Percentiles rank a stretch among this genome's conserved stretches.
Evolutionary conservation across 2,888 invertebrate genomes (phyloP).

Genomic region (Autographa gamma): DNA sequence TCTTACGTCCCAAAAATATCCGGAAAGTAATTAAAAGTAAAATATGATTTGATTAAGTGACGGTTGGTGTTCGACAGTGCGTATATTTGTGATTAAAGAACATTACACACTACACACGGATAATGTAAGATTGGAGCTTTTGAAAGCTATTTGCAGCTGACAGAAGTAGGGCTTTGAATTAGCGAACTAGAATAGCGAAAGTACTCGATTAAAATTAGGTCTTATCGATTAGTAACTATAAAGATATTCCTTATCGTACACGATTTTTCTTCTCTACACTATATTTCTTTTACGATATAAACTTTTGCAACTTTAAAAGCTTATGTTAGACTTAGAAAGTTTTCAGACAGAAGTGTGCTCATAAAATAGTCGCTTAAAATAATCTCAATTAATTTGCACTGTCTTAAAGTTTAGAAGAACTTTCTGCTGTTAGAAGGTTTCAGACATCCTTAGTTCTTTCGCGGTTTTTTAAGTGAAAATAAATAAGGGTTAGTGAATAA

Average conservation of each 20-base stretch:
- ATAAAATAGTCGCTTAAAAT: not conserved
- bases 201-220: conserved; percentile 17
- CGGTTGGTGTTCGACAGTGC: conserved; percentile 74
- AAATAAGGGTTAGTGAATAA: no score
- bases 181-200: conserved; percentile 49
- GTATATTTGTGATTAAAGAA: conserved; percentile 65
- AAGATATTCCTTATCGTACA: not conserved
- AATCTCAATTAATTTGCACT: not conserved
- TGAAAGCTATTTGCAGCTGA: conserved; percentile 58
- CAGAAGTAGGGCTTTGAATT: conserved; percentile 52
- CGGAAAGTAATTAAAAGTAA: conserved; percentile 50
- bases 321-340: not conserved
- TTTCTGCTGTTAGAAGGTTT: no score
- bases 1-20: conserved; percentile 68
- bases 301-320: not conserved
- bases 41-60: conserved; percentile 71
- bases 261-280: not conserved
- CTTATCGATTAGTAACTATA: not conserved
- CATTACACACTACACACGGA: conserved; percentile 64
- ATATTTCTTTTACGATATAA: not conserved
- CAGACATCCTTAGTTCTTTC: no score
- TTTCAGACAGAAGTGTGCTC: not conserved
- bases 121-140: conserved; percentile 64
- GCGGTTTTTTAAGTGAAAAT: no score
- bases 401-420: no score